Percentiles rank a stretch among this genome's conserved stretches.
Evolutionary conservation across 64 coral and sea anemone genomes (phyloP).

Genomic region (Stichodactyla mertensii): DNA sequence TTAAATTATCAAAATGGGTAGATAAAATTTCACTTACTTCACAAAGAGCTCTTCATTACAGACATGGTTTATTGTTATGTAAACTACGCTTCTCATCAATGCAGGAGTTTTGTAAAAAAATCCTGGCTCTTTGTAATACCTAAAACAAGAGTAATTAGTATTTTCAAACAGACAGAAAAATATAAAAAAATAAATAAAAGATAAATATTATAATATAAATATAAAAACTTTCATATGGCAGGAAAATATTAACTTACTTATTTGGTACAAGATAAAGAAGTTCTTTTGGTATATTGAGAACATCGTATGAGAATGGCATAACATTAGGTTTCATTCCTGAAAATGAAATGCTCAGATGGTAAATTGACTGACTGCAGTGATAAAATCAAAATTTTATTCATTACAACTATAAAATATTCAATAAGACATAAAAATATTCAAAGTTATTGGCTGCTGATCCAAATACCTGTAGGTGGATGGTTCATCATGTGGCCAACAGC

Average conservation of each 20-base stretch:
- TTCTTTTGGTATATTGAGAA: slow-evolving; percentile 43
- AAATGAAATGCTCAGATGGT: background rate
- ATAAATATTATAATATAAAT: background rate
- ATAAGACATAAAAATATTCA: too few relatives aligned
- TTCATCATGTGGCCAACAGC: slow-evolving; percentile 71
- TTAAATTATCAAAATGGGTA: background rate
- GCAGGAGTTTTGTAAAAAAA: slow-evolving; percentile 60
- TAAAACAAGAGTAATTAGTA: background rate
- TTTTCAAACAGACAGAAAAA: background rate
- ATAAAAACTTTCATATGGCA: background rate
- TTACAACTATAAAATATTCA: too few relatives aligned
- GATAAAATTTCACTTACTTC: slow-evolving; percentile 50
- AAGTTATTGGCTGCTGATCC: too few relatives aligned
- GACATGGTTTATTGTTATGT: slow-evolving; percentile 58
- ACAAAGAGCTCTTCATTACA: slow-evolving; percentile 80
- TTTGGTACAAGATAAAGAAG: slow-evolving; percentile 66
- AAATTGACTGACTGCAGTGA: background rate
- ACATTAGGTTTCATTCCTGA: slow-evolving; percentile 59
- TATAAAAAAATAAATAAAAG: background rate
- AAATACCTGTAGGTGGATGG: slow-evolving; percentile 60
- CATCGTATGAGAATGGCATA: slow-evolving; percentile 69
- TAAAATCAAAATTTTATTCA: background rate
- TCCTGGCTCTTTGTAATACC: slow-evolving; percentile 53
- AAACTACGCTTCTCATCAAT: slow-evolving; percentile 63
- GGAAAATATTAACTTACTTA: slow-evolving; percentile 17